These are phyloP conservation scores for Lissonota sp. DNA, from an alignment of 2,888 invertebrate species.

Conservation along the genomic window DNA sequence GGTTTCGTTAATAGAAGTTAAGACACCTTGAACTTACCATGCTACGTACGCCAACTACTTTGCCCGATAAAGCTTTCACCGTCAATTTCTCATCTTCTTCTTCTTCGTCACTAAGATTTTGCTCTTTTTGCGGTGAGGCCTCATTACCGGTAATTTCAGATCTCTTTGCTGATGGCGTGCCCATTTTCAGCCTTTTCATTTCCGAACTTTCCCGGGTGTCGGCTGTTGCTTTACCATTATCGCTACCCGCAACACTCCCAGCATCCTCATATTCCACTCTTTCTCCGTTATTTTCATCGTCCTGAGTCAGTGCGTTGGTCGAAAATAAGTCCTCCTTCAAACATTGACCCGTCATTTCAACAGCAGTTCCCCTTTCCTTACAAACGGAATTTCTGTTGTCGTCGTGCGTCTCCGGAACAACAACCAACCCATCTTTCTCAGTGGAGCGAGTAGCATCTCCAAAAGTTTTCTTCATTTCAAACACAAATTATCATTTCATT, in stretches of 20 bases:
- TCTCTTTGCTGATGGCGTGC: conserved; percentile 2
- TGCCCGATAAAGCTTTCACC: conserved; percentile 23
- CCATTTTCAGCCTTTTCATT: conserved; percentile 9
- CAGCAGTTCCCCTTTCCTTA: conserved; percentile 16
- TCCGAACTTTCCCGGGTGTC: conserved; percentile 2
- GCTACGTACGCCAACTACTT: conserved; percentile 26
- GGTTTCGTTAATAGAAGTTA: conserved; percentile 12
- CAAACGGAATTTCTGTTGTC: conserved; percentile 31
- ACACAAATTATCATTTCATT: conserved; percentile 34
- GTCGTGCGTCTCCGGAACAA: conserved; percentile 11
- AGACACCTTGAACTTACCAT: conserved; percentile 25
- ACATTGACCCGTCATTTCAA: conserved; percentile 1
- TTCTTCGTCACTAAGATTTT: conserved; percentile 11
- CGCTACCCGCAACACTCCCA: conserved; percentile 7
- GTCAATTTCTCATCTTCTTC: conserved; percentile 29
- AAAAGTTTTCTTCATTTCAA: conserved; percentile 21
- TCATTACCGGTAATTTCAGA: conserved; percentile 9
- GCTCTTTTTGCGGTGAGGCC: conserved; percentile 21
- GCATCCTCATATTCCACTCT: conserved; percentile 9
- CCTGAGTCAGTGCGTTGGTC: conserved; percentile 8
- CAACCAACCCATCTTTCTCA: conserved; percentile 24
- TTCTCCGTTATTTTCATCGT: conserved; percentile 9
- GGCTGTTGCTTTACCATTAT: conserved; percentile 13
- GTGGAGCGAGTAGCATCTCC: conserved; percentile 30
- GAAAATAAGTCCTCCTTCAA: conserved; percentile 4